These are phyloP conservation scores for Mastigias papua DNA, from an alignment of 30 jellyfish, hydroid and myxozoan genomes.

Conservation along the genomic window DNA sequence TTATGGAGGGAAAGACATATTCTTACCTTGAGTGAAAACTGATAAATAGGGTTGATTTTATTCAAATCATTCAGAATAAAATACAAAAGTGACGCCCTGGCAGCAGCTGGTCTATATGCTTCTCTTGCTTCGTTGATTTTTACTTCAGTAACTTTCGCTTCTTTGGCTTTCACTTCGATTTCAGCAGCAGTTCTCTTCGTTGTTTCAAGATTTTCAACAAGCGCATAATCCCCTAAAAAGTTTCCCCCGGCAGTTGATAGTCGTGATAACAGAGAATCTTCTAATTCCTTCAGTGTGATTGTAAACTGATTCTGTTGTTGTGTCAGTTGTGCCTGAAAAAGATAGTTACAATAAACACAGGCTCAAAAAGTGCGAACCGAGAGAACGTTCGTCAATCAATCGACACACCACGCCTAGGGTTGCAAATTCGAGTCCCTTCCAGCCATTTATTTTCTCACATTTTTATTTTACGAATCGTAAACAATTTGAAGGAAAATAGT, in stretches of 20 bases:
- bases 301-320: slow-evolving; percentile 99
- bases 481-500: too few species aligned
- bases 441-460: too few species aligned
- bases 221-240: slow-evolving; percentile 97
- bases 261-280: slow-evolving; percentile 96
- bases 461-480: too few species aligned
- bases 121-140: slow-evolving; percentile 98
- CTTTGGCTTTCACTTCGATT: slow-evolving; percentile 96
- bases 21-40: slow-evolving; percentile 94
- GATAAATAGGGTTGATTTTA: slow-evolving; percentile 95
- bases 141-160: slow-evolving; percentile 96
- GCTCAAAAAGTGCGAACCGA: too few species aligned
- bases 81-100: slow-evolving; percentile 95
- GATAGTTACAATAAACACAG: too few species aligned
- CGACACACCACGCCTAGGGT: too few species aligned
- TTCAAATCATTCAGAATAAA: slow-evolving; percentile 96
- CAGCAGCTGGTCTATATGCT: slow-evolving; percentile 99
- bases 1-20: neutral
- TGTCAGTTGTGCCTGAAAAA: slow-evolving; percentile 92
- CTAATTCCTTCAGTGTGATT: slow-evolving; percentile 95
- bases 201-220: slow-evolving; percentile 97
- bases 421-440: too few species aligned
- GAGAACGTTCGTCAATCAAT: too few species aligned
- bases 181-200: slow-evolving; percentile 99
- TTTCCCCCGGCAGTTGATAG: slow-evolving; percentile 99